These are phyloP conservation scores for Austrolebias charrua DNA, from an alignment of 2,797 vertebrate species.

Conservation along the genomic window DNA sequence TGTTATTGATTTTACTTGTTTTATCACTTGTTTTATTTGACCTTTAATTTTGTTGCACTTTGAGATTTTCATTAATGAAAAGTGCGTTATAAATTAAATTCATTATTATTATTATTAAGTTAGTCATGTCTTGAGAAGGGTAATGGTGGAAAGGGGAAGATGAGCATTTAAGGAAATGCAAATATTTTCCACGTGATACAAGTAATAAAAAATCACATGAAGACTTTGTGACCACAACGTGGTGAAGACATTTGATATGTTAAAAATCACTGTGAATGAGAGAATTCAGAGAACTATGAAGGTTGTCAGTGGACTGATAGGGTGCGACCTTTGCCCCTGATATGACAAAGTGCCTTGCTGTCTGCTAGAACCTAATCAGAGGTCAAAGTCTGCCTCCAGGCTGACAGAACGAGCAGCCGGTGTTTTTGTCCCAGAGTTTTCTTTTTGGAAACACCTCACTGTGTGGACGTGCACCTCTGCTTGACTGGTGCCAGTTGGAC, in stretches of 20 bases:
- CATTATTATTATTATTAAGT: no score
- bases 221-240: slow-evolving; percentile 18
- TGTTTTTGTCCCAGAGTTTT: slow-evolving; percentile 48
- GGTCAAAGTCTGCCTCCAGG: slow-evolving; percentile 77
- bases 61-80: no score
- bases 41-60: no score
- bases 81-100: no score
- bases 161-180: slow-evolving; percentile 3
- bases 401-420: slow-evolving; percentile 33
- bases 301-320: slow-evolving; percentile 47
- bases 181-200: slow-evolving; percentile 25
- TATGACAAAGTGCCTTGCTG: slow-evolving; percentile 72
- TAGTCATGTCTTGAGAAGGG: slow-evolving; percentile 44
- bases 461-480: slow-evolving; percentile 10
- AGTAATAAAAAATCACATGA: slow-evolving; percentile 22
- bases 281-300: slow-evolving; percentile 27
- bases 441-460: slow-evolving; percentile 17
- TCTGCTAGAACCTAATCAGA: slow-evolving; percentile 72
- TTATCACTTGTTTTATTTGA: no score
- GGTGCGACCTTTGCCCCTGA: slow-evolving; percentile 71
- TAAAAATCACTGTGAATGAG: slow-evolving; percentile 28
- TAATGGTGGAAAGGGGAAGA: slow-evolving; percentile 1
- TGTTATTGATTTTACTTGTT: no score
- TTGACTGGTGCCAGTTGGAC: slow-evolving; percentile 10
- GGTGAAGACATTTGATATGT: slow-evolving; percentile 14